phyloP scores from a whole-genome alignment of 53 echinoderm and acorn worm species.

The Stichopus horrens region DNA sequence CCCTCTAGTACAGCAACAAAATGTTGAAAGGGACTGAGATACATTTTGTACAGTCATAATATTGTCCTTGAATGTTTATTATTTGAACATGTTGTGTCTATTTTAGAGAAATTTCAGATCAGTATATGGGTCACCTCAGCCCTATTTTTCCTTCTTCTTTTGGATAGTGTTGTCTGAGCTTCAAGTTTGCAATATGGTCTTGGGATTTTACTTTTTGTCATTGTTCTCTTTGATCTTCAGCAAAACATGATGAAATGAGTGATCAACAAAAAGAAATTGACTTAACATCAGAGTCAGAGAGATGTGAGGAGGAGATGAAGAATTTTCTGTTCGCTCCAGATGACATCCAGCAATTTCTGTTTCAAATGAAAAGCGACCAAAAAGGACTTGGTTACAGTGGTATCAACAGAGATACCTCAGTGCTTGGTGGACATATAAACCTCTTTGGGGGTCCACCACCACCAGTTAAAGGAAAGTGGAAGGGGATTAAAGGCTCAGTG shows the following conservation, averaged over 20 bases:
- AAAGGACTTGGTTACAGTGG: constrained; percentile 92
- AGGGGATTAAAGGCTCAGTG: constrained; percentile 78
- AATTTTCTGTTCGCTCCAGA: constrained; percentile 84
- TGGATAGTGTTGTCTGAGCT: too few species aligned
- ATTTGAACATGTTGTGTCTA: too few species aligned
- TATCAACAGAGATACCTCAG: constrained; percentile 65
- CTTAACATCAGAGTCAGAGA: not conserved
- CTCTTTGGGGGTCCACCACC: constrained; percentile 60
- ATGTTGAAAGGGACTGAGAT: too few species aligned
- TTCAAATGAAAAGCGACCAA: constrained; percentile 72
- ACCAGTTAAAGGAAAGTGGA: constrained; percentile 43
- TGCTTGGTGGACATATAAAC: constrained; percentile 73
- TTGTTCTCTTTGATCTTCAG: not conserved
- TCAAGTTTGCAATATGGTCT: not conserved
- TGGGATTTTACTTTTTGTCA: not conserved
- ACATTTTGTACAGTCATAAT: too few species aligned
- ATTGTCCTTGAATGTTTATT: too few species aligned
- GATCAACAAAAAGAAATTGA: not conserved
- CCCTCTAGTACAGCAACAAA: too few species aligned
- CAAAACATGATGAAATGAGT: not conserved
- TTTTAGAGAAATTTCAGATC: not conserved
- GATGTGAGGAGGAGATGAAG: not conserved
- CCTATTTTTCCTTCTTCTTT: too few species aligned
- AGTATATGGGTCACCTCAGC: not conserved
- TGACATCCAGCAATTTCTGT: constrained; percentile 73